A percentile compares a stretch with the other conserved stretches of the same genome.
These are phyloP conservation scores for Phymorhynchus buccinoides DNA, from an alignment of 1,140 invertebrate species.

Conservation along the genomic window DNA sequence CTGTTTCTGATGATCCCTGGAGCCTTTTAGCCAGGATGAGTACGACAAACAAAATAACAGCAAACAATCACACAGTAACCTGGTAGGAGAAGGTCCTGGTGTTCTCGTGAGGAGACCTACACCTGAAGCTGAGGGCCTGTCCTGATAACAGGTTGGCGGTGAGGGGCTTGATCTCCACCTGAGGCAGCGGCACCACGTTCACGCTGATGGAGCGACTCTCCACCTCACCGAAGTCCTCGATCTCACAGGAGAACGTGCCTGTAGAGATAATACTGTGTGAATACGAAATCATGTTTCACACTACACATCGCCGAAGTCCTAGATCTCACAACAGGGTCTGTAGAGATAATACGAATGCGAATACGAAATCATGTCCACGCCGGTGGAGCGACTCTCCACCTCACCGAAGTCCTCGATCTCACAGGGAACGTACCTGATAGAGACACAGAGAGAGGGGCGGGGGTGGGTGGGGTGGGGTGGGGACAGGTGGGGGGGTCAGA, in stretches of 20 bases:
- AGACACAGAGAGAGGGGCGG: no score
- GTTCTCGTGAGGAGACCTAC: conserved; percentile 57
- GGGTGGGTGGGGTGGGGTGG: no score
- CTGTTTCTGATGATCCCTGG: no score
- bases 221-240: conserved; percentile 43
- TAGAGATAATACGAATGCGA: no score
- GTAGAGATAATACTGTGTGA: no score
- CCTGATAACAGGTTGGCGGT: conserved; percentile 42
- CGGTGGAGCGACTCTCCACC: conserved; percentile 46
- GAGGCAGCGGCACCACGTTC: conserved; percentile 52
- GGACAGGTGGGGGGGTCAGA: no score
- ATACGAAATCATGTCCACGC: conserved; percentile 55
- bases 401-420: conserved; percentile 47
- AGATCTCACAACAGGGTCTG: no score
- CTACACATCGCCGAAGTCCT: no score
- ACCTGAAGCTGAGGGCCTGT: conserved; percentile 44
- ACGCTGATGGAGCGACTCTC: conserved; percentile 48
- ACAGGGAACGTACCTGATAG: conserved; percentile 57
- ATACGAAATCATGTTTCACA: no score
- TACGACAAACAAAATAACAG: no score
- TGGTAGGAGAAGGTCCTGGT: conserved; percentile 48
- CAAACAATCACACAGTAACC: not conserved
- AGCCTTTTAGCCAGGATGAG: no score
- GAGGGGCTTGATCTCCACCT: conserved; percentile 55
- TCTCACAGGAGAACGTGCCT: conserved; percentile 57